Evolutionary conservation across 2,113 vertebrate genomes (phyloP).

Genomic region (Grantiella picta): DNA sequence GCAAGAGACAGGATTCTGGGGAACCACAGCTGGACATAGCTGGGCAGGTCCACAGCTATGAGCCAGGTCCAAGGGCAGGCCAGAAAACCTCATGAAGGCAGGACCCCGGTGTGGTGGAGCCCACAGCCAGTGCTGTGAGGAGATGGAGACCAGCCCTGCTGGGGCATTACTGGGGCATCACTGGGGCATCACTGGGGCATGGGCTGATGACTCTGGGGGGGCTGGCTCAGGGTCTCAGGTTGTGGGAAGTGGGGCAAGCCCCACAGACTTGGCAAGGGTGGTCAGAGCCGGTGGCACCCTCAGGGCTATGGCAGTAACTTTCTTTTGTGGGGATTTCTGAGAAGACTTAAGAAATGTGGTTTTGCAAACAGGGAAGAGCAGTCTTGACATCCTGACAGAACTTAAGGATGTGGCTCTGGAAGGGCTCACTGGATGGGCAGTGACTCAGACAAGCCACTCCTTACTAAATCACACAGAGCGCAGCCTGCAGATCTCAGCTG

Average conservation of each 20-base stretch:
- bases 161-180: fast-evolving
- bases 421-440: fast-evolving
- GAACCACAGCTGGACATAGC: fast-evolving
- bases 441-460: not conserved
- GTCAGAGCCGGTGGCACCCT: not conserved
- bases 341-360: not conserved
- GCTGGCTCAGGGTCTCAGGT: not conserved
- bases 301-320: not conserved
- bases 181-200: fast-evolving
- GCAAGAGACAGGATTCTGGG: not conserved
- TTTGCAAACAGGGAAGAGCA: not conserved
- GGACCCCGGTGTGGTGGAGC: not conserved
- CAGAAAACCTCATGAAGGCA: not conserved
- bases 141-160: fast-evolving
- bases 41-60: not conserved
- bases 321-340: not conserved
- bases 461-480: not conserved
- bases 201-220: no score
- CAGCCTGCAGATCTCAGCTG: not conserved
- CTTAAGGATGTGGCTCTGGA: not conserved
- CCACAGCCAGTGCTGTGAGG: no score
- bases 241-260: not conserved
- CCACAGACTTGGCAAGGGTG: not conserved
- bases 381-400: not conserved
- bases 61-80: not conserved